Evolutionary conservation across 2,113 vertebrate species (phyloP).

Genomic region (Oncorhynchus kisutch): DNA sequence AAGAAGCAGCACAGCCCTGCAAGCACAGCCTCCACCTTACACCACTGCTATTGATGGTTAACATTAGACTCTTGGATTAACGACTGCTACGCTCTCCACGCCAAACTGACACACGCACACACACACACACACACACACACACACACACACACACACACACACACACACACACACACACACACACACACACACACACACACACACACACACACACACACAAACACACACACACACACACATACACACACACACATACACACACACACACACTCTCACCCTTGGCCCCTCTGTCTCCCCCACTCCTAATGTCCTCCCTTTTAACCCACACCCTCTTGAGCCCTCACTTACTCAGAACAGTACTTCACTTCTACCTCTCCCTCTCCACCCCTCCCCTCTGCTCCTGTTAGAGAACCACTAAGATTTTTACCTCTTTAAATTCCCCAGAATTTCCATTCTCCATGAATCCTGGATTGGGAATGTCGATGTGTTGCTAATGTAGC

Average conservation of each 20-base stretch:
- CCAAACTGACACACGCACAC: not conserved
- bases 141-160: slow-evolving; percentile 15
- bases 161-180: slow-evolving; percentile 5
- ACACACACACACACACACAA: no score
- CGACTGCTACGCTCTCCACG: slow-evolving; percentile 4
- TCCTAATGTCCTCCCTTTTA: no score
- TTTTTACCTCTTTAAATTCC: no score
- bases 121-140: slow-evolving; percentile 17
- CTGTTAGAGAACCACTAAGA: no score
- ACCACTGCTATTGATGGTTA: slow-evolving; percentile 37
- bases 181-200: no score
- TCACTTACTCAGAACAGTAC: no score
- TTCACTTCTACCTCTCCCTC: not conserved
- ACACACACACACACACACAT: no score
- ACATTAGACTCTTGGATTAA: slow-evolving; percentile 20
- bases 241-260: no score
- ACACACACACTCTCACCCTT: no score
- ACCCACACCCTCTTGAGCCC: no score
- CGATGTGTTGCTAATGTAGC: not conserved
- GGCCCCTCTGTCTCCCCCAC: no score
- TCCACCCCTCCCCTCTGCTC: not conserved
- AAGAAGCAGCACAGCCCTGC: not conserved
- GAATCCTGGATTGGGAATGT: not conserved
- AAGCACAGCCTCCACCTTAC: slow-evolving; percentile 38
- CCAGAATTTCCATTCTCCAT: not conserved